A percentile compares a stretch with the other conserved stretches of the same genome.
These are phyloP conservation scores for Leptinotarsa peninsularis DNA, from an alignment of 2,888 invertebrate species.

Conservation along the genomic window DNA sequence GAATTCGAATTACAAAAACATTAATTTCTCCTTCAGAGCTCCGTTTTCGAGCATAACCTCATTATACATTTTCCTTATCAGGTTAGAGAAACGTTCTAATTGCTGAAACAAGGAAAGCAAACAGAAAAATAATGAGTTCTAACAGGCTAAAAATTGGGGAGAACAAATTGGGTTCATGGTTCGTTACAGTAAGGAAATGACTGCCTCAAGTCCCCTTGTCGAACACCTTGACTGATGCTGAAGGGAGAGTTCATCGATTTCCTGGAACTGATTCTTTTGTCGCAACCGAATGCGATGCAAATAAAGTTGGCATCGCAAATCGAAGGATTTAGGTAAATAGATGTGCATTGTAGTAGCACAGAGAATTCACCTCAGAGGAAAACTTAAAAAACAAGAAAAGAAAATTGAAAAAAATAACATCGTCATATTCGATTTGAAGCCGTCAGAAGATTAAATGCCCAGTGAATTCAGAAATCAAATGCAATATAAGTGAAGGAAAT, in stretches of 20 bases:
- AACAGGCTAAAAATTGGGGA: constrained; percentile 39
- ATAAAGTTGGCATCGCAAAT: not conserved
- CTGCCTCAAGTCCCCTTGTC: constrained; percentile 34
- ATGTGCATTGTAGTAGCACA: too few species aligned
- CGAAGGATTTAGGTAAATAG: too few species aligned
- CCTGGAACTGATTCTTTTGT: constrained; percentile 37
- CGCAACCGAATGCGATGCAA: not conserved
- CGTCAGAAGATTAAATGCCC: too few species aligned
- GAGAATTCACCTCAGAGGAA: too few species aligned
- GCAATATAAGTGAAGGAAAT: too few species aligned
- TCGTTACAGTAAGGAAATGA: constrained; percentile 43
- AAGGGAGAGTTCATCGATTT: constrained; percentile 34
- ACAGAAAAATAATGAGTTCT: constrained; percentile 40
- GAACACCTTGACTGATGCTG: constrained; percentile 41
- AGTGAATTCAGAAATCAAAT: too few species aligned
- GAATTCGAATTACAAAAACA: not conserved
- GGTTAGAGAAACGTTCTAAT: constrained; percentile 19
- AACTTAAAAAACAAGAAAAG: too few species aligned
- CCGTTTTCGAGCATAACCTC: not conserved
- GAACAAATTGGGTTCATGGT: constrained; percentile 44
- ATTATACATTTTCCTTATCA: not conserved
- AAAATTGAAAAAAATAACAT: too few species aligned
- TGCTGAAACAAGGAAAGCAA: constrained; percentile 29
- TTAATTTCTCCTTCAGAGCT: not conserved
- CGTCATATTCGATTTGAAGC: too few species aligned